phyloP scores from a whole-genome alignment of 1,140 invertebrate species.

The Tribolium madens region DNA sequence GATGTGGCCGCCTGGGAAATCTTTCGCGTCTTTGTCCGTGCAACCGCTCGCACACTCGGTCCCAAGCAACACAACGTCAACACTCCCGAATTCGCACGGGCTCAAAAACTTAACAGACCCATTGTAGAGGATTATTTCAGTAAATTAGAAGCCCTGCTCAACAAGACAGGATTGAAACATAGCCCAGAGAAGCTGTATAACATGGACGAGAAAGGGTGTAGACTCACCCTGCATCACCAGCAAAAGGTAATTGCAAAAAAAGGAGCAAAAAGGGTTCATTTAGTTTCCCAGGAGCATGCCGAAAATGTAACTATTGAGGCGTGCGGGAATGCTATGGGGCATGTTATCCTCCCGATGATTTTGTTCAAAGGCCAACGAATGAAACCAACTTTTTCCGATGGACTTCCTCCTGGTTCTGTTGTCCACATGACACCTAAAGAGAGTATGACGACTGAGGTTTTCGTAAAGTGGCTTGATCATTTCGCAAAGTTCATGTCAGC shows the following conservation, averaged over 20 bases:
- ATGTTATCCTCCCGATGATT: constrained; percentile 62
- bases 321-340: constrained; percentile 62
- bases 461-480: constrained; percentile 59
- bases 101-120: not conserved
- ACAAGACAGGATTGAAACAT: constrained; percentile 48
- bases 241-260: constrained; percentile 58
- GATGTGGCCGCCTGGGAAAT: no score
- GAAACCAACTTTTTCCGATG: constrained; percentile 57
- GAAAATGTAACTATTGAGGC: constrained; percentile 63
- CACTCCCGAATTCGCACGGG: no score
- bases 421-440: constrained; percentile 63
- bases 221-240: constrained; percentile 62
- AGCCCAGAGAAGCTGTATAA: constrained; percentile 25
- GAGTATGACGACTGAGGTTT: constrained; percentile 62
- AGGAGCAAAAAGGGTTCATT: constrained; percentile 57
- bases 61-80: no score
- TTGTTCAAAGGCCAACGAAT: constrained; percentile 63
- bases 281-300: constrained; percentile 61
- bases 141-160: constrained; percentile 39
- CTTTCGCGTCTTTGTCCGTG: no score
- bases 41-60: no score
- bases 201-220: constrained; percentile 65
- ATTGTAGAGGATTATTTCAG: constrained; percentile 33
- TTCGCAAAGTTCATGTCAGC: constrained; percentile 58
- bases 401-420: constrained; percentile 58